phyloP scores from a whole-genome alignment of 1,140 invertebrate species.

The Pemphigus obesinymphae region DNA sequence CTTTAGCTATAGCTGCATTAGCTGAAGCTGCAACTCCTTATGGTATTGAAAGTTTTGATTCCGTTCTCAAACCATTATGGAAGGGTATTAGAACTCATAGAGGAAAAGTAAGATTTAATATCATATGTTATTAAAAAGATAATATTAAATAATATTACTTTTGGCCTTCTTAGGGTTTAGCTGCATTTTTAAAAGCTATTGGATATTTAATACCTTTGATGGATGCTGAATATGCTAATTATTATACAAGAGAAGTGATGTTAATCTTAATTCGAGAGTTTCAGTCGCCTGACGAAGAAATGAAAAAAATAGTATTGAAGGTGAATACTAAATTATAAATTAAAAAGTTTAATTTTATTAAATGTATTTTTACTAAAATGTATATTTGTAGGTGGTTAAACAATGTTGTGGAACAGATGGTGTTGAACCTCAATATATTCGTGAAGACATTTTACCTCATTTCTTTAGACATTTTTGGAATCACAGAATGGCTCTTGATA shows the following conservation, averaged over 20 bases:
- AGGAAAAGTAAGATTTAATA: constrained; percentile 65
- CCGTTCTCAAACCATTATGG: constrained; percentile 97
- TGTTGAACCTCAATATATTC: constrained; percentile 98
- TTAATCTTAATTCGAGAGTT: constrained; percentile 98
- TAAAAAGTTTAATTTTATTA: neutral
- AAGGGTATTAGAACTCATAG: constrained; percentile 97
- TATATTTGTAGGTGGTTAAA: constrained; percentile 79
- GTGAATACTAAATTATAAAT: constrained; percentile 52
- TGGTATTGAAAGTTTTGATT: constrained; percentile 99
- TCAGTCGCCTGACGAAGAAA: constrained; percentile 99
- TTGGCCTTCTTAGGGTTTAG: constrained; percentile 68
- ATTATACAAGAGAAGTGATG: constrained; percentile 99
- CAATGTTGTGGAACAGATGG: constrained; percentile 99
- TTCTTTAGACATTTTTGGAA: constrained; percentile 99
- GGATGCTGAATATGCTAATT: constrained; percentile 99
- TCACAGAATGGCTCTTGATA: constrained; percentile 97
- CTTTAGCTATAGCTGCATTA: constrained; percentile 93
- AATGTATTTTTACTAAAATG: neutral
- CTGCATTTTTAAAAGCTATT: constrained; percentile 98
- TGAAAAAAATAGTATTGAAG: constrained; percentile 99
- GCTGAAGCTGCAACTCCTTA: constrained; percentile 98
- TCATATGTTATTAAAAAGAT: neutral
- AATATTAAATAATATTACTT: constrained; percentile 3
- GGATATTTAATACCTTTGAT: constrained; percentile 98
- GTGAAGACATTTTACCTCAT: constrained; percentile 96